Evolutionary conservation across 2,797 vertebrate genomes (phyloP).

Genomic region (Pseudomugil gertrudae): DNA sequence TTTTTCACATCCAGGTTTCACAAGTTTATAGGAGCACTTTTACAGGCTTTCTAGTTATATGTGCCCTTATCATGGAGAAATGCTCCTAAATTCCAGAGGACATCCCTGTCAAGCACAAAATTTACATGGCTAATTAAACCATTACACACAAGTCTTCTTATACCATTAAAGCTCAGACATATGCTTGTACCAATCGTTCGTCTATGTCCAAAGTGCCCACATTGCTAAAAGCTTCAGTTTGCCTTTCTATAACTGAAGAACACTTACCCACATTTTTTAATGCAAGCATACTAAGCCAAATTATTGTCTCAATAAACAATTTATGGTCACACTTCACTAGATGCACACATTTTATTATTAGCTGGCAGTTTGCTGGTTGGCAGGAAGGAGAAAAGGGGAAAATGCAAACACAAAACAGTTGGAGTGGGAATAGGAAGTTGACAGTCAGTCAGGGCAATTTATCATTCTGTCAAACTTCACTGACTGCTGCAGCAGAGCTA

Average conservation of each 20-base stretch:
- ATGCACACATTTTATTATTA: conserved; percentile 70
- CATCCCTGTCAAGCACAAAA: conserved; percentile 29
- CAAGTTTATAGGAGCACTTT: conserved; percentile 15
- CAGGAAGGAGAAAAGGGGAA: conserved; percentile 50
- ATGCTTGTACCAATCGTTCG: conserved; percentile 10
- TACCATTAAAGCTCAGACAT: conserved; percentile 31
- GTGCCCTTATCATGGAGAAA: conserved; percentile 30
- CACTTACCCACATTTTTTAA: conserved; percentile 37
- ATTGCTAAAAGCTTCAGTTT: conserved; percentile 37
- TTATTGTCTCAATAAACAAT: conserved; percentile 67
- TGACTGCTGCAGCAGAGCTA: conserved; percentile 74
- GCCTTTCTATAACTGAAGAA: conserved; percentile 48
- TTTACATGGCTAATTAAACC: conserved; percentile 47
- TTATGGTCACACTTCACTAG: conserved; percentile 66
- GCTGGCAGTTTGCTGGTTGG: conserved; percentile 67
- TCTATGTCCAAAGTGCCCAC: conserved; percentile 32
- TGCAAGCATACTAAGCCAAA: conserved; percentile 51
- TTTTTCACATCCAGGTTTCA: conserved; percentile 37
- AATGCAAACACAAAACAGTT: conserved; percentile 72
- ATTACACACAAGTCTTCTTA: conserved; percentile 28
- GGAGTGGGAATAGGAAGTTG: conserved; percentile 70
- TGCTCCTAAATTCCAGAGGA: conserved; percentile 27
- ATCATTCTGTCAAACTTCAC: conserved; percentile 82
- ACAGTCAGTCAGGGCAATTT: conserved; percentile 80
- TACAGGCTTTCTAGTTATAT: conserved; percentile 27